Percentiles rank a stretch among this genome's conserved stretches.
Conservation (phyloP, 2,888 invertebrate genomes). For the Neoascia interrupta region DNA sequence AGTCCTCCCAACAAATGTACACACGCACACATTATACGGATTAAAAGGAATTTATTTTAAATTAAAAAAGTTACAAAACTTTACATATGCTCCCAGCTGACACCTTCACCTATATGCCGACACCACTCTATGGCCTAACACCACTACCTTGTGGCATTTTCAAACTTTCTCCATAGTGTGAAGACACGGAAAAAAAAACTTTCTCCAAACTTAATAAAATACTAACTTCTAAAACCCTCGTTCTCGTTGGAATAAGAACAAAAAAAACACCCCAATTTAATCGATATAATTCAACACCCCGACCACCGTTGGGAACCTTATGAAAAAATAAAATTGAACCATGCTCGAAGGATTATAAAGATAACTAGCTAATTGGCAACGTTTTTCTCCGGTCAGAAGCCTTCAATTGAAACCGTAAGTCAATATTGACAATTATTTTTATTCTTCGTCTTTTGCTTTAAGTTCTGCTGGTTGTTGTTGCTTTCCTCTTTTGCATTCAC, state of each 20-base stretch:
- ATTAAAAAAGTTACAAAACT: slow-evolving; percentile 24
- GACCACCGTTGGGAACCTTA: background rate
- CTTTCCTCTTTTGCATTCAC: background rate
- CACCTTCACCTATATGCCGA: slow-evolving; percentile 10
- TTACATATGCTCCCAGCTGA: slow-evolving; percentile 2
- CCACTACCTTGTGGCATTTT: slow-evolving; percentile 30
- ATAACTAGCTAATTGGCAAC: slow-evolving; percentile 59
- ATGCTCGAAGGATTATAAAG: slow-evolving; percentile 28
- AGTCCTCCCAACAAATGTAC: too few relatives aligned
- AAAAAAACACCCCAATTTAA: slow-evolving; percentile 6
- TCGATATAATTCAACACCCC: slow-evolving; percentile 39
- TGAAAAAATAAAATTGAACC: slow-evolving; percentile 7
- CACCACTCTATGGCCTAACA: background rate
- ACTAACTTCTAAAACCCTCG: slow-evolving; percentile 9
- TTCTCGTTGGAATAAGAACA: too few relatives aligned
- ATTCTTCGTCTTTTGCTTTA: background rate
- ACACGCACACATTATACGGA: too few relatives aligned
- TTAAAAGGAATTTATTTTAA: slow-evolving; percentile 11
- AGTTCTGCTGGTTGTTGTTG: background rate
- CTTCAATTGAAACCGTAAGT: slow-evolving; percentile 55
- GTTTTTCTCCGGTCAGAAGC: slow-evolving; percentile 58
- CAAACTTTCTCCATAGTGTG: slow-evolving; percentile 16
- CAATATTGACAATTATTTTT: slow-evolving; percentile 63
- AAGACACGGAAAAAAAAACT: slow-evolving; percentile 10
- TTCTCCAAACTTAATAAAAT: slow-evolving; percentile 17